A percentile compares a stretch with the other conserved stretches of the same genome.
Conservation (phyloP, 2,797 vertebrate genomes). For the Pipistrellus nathusii region DNA sequence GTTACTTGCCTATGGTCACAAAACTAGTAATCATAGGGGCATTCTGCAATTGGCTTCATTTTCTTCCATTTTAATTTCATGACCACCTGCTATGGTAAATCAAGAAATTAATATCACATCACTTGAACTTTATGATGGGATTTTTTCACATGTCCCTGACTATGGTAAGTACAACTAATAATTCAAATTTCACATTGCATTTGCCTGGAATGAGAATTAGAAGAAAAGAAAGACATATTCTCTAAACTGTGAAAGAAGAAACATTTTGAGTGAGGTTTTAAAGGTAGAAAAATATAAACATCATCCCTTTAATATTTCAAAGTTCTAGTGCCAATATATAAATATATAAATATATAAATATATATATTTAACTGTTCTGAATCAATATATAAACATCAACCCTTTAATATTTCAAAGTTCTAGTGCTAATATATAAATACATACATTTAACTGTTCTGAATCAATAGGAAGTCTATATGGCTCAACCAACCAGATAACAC, state of each 20-base stretch:
- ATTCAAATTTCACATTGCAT: constrained; percentile 15
- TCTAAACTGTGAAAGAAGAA: background rate
- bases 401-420: background rate
- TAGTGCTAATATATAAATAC: too few species aligned
- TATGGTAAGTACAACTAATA: background rate
- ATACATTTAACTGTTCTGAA: background rate
- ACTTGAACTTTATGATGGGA: constrained; percentile 62
- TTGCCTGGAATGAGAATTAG: background rate
- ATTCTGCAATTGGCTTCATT: background rate
- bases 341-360: too few species aligned
- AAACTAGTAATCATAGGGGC: background rate
- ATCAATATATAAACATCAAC: background rate
- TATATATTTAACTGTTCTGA: background rate
- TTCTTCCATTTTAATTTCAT: constrained; percentile 56
- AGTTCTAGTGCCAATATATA: background rate
- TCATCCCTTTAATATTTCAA: background rate
- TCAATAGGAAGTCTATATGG: background rate
- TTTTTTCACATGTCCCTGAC: background rate
- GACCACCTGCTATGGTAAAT: background rate
- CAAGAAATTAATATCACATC: constrained; percentile 53
- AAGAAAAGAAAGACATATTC: constrained; percentile 12
- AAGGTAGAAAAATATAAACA: constrained; percentile 38
- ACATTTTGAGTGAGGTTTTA: background rate
- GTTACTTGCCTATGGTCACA: constrained; percentile 3
- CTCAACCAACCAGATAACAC: background rate